These are phyloP conservation scores for Bambusicola thoracicus DNA, from an alignment of 2,113 vertebrate species.

Conservation along the genomic window DNA sequence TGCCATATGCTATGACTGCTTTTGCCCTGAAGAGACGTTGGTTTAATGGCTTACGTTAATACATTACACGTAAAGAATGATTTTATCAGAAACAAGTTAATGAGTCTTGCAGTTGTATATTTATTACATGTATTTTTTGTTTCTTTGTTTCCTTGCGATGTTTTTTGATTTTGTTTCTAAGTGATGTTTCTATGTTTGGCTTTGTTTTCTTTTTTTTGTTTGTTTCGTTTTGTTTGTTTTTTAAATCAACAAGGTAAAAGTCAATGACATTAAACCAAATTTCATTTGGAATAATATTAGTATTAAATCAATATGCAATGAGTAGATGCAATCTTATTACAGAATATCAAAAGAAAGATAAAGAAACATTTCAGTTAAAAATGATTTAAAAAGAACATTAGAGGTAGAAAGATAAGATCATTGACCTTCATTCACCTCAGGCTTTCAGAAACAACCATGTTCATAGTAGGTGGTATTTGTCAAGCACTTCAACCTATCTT, in stretches of 20 bases:
- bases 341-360: background rate
- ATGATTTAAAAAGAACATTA: background rate
- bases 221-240: background rate
- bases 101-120: slow-evolving; percentile 47
- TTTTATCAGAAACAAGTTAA: slow-evolving; percentile 69
- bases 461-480: background rate
- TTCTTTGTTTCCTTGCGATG: background rate
- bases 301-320: background rate
- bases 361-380: background rate
- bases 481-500: background rate
- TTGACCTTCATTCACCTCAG: too few species aligned
- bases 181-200: background rate
- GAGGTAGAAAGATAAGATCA: background rate
- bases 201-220: too few species aligned
- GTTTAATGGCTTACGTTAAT: slow-evolving; percentile 72
- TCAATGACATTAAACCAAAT: background rate
- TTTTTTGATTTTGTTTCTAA: background rate
- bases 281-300: background rate
- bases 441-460: background rate
- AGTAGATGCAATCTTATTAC: background rate
- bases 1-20: slow-evolving; percentile 73
- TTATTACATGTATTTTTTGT: background rate
- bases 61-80: slow-evolving; percentile 46
- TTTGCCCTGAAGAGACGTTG: slow-evolving; percentile 72
- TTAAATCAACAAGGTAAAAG: slow-evolving; percentile 17